phyloP scores from a whole-genome alignment of 2,113 vertebrate genomes.

The Brienomyrus longianalis region DNA sequence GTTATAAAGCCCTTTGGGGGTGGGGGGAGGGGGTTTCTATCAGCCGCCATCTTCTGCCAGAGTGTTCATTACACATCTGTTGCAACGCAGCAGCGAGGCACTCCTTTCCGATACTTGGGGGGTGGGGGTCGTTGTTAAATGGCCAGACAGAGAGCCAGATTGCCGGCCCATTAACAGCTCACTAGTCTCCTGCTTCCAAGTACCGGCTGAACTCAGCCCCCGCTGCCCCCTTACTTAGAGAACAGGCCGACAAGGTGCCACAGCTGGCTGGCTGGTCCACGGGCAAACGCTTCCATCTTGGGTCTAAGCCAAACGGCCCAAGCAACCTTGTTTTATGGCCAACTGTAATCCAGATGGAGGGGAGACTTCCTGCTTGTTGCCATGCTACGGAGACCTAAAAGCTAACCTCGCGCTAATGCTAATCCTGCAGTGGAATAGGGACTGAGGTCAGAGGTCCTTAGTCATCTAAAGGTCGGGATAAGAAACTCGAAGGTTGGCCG shows the following conservation, averaged over 20 bases:
- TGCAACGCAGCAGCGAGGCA: neutral
- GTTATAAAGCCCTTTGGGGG: neutral
- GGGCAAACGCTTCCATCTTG: neutral
- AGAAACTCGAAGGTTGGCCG: neutral
- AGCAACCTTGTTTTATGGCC: neutral
- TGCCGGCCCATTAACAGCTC: conserved; percentile 4
- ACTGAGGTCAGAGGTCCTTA: neutral
- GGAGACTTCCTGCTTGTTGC: neutral
- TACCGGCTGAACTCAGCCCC: neutral
- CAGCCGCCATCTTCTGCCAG: conserved; percentile 14
- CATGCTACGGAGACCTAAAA: neutral
- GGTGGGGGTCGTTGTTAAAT: neutral
- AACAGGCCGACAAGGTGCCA: neutral
- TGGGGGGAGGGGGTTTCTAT: neutral
- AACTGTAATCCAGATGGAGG: conserved; percentile 6
- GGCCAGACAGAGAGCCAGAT: neutral
- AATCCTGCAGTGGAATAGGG: neutral
- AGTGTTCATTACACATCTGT: conserved; percentile 12
- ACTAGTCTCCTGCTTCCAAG: neutral
- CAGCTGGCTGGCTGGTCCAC: neutral
- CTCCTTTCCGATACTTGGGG: neutral
- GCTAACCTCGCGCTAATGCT: neutral
- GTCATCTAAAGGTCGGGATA: neutral
- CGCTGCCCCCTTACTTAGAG: neutral
- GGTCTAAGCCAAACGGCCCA: neutral